Evolutionary conservation across 2,113 vertebrate species (phyloP).

Genomic region (Gymnorhina tibicen): DNA sequence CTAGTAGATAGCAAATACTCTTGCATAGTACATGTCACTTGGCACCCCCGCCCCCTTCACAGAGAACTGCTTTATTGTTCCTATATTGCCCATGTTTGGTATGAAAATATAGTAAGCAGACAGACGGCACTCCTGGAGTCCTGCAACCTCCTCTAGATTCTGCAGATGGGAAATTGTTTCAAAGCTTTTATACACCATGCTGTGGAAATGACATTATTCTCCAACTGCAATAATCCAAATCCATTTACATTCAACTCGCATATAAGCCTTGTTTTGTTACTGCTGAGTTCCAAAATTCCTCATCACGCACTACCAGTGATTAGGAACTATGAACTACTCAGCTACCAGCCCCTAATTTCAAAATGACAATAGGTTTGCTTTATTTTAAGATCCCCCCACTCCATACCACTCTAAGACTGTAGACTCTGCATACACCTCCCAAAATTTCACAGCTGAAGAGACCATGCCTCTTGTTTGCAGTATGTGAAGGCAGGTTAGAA

Average conservation of each 20-base stretch:
- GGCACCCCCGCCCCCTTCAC: not conserved
- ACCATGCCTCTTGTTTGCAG: not conserved
- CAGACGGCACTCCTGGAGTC: conserved; percentile 65
- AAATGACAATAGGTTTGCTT: not conserved
- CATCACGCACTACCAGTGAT: not conserved
- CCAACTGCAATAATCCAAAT: conserved; percentile 23
- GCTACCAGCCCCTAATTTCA: not conserved
- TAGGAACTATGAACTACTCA: not conserved
- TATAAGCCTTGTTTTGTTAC: not conserved
- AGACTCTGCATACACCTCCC: not conserved
- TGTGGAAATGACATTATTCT: not conserved
- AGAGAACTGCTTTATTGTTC: not conserved
- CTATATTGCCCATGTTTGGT: conserved; percentile 48
- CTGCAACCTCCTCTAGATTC: conserved; percentile 55
- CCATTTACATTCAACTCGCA: conserved; percentile 46
- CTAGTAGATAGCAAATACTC: not conserved
- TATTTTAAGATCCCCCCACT: not conserved
- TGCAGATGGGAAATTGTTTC: conserved; percentile 70
- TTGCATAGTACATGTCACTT: not conserved
- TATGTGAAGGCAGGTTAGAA: not conserved
- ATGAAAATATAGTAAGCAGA: conserved; percentile 50
- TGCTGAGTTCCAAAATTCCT: not conserved
- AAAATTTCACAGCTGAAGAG: not conserved
- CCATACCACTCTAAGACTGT: not conserved
- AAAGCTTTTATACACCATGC: not conserved